Percentiles rank a stretch among this genome's conserved stretches.
phyloP scores from a whole-genome alignment of 2,797 vertebrate genomes.

The Coregonus sp. region DNA sequence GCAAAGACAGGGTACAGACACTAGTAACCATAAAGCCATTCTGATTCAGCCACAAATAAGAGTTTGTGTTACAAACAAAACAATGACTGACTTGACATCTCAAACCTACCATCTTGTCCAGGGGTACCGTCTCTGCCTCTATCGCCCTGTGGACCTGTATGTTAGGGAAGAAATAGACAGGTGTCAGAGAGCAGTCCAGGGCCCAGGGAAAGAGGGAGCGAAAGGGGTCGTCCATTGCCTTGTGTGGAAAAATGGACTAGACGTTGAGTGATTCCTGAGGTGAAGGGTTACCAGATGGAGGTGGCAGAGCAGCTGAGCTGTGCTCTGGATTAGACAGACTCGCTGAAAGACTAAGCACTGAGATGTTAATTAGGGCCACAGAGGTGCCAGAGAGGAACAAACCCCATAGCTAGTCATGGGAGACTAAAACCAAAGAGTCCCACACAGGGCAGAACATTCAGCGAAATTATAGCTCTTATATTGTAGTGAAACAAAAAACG shows the following conservation, averaged over 20 bases:
- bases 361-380: slow-evolving; percentile 15
- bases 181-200: slow-evolving; percentile 12
- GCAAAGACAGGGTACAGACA: slow-evolving; percentile 44
- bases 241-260: neutral
- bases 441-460: no score
- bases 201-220: neutral
- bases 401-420: neutral
- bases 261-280: slow-evolving; percentile 19
- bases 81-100: slow-evolving; percentile 11
- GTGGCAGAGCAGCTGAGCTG: neutral
- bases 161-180: slow-evolving; percentile 39
- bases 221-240: neutral
- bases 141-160: slow-evolving; percentile 77
- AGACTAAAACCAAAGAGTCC: neutral
- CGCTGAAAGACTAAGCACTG: slow-evolving; percentile 8
- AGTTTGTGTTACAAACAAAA: slow-evolving; percentile 2
- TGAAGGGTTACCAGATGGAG: slow-evolving; percentile 3
- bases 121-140: slow-evolving; percentile 73
- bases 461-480: no score
- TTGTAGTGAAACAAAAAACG: no score
- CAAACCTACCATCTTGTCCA: slow-evolving; percentile 73
- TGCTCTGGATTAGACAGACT: slow-evolving; percentile 6
- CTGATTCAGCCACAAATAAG: slow-evolving; percentile 5
- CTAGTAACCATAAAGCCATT: slow-evolving; percentile 64
- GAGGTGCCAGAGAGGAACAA: neutral